phyloP scores from a whole-genome alignment of 1,140 invertebrate genomes.

The Ceratitis capitata region DNA sequence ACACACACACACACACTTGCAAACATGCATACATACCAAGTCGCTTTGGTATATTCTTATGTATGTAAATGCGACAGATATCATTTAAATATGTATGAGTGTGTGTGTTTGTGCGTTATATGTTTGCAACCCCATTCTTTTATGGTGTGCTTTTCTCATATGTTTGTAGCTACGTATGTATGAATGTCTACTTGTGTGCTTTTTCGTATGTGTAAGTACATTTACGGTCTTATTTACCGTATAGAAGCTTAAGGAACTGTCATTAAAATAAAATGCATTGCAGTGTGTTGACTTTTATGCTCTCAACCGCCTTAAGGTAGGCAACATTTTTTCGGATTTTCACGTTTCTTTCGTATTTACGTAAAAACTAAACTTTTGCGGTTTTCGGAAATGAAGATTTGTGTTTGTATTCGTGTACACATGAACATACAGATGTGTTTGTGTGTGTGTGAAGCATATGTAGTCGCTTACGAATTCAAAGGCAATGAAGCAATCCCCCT shows the following conservation, averaged over 20 bases:
- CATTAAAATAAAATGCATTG: background rate
- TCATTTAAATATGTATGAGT: background rate
- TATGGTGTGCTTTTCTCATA: too few species aligned
- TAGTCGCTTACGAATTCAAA: too few species aligned
- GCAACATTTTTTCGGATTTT: background rate
- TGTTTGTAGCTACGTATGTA: background rate
- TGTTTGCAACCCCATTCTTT: too few species aligned
- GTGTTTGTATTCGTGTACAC: too few species aligned
- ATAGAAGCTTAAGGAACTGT: background rate
- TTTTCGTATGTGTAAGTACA: background rate
- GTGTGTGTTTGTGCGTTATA: background rate
- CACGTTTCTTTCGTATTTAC: background rate
- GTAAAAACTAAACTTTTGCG: background rate
- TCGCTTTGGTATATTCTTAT: background rate
- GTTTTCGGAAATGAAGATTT: background rate
- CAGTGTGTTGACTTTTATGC: conserved; percentile 12
- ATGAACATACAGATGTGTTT: too few species aligned
- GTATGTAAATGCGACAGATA: background rate
- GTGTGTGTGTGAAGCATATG: too few species aligned
- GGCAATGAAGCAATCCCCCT: too few species aligned
- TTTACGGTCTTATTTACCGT: background rate
- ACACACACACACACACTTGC: background rate
- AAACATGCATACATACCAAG: background rate
- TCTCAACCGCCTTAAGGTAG: conserved; percentile 14
- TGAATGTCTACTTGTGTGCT: too few species aligned